A percentile compares a stretch with the other conserved stretches of the same genome.
Evolutionary conservation across 37 sponge, comb jelly and placozoan genomes (phyloP).

Genomic region (Petrosia ficiformis): DNA sequence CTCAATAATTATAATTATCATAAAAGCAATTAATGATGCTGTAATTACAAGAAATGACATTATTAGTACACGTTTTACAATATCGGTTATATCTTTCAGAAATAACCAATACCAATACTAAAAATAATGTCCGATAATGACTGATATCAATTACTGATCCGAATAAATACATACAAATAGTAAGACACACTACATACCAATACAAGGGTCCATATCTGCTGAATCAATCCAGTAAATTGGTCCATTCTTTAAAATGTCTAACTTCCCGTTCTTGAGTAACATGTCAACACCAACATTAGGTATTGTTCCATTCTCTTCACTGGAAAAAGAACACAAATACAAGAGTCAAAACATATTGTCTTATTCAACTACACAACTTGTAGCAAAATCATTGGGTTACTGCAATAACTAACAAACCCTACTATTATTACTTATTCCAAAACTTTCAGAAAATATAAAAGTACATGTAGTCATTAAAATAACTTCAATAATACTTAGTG

Average conservation of each 20-base stretch:
- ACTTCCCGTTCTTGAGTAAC: slow-evolving; percentile 59
- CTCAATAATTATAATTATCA: too few relatives aligned
- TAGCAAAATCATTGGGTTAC: too few relatives aligned
- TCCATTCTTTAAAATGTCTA: slow-evolving; percentile 62
- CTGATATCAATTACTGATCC: neutral
- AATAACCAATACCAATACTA: too few relatives aligned
- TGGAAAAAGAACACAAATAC: slow-evolving; percentile 7
- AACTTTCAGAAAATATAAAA: too few relatives aligned
- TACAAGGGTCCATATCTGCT: slow-evolving; percentile 66
- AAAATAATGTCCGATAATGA: too few relatives aligned
- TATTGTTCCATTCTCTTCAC: slow-evolving; percentile 64
- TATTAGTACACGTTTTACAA: too few relatives aligned
- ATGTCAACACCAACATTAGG: slow-evolving; percentile 73
- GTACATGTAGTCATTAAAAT: too few relatives aligned
- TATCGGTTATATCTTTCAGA: too few relatives aligned
- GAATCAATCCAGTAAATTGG: slow-evolving; percentile 80
- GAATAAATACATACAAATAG: neutral
- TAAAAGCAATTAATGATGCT: too few relatives aligned
- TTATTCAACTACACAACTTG: too few relatives aligned
- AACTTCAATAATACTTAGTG: neutral
- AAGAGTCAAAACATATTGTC: too few relatives aligned
- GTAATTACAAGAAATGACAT: too few relatives aligned
- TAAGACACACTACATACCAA: slow-evolving; percentile 28
- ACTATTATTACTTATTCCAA: neutral
- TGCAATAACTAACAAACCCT: neutral